phyloP scores from a whole-genome alignment of 2,113 vertebrate genomes.

The Hydrolagus affinis region DNA sequence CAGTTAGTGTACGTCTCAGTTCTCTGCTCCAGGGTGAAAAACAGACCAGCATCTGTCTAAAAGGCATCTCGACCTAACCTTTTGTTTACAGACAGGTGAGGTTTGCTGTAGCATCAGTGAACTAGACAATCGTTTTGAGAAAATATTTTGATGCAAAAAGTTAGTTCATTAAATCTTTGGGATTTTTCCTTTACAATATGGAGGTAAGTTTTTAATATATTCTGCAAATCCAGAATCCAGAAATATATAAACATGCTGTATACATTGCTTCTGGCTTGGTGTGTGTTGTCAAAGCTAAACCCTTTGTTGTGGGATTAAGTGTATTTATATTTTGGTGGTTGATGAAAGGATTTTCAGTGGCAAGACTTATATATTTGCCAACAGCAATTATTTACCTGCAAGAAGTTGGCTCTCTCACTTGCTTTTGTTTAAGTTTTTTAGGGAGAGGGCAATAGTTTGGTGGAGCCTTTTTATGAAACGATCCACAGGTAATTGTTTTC shows the following conservation, averaged over 20 bases:
- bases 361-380: background rate
- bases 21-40: background rate
- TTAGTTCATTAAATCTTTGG: background rate
- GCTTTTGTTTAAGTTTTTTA: conserved; percentile 1
- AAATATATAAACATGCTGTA: background rate
- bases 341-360: background rate
- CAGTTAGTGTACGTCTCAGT: background rate
- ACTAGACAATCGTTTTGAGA: background rate
- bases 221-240: background rate
- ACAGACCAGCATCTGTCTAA: background rate
- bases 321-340: background rate
- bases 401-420: background rate
- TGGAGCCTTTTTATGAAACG: background rate
- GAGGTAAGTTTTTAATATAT: background rate
- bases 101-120: background rate
- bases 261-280: conserved; percentile 6
- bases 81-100: background rate
- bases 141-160: background rate
- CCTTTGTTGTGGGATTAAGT: background rate
- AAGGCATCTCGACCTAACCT: background rate
- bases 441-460: background rate
- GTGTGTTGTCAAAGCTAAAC: background rate
- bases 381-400: background rate
- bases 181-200: background rate
- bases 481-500: background rate